Conservation (phyloP, 2,888 invertebrate species). For the Nemurella pictetii region DNA sequence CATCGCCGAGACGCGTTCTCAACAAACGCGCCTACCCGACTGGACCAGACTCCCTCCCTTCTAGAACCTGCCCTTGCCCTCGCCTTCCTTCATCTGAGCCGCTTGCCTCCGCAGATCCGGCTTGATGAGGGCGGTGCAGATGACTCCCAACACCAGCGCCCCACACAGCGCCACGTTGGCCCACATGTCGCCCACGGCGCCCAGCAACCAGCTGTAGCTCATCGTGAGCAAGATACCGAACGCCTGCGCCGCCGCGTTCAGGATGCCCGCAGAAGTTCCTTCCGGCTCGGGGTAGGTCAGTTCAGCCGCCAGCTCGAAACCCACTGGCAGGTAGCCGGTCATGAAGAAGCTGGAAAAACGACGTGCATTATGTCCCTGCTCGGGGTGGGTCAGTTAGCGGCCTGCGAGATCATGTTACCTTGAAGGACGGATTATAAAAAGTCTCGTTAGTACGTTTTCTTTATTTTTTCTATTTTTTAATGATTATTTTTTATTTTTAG, state of each 20-base stretch:
- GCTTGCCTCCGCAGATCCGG: slow-evolving; percentile 82
- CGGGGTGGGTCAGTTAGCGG: no score
- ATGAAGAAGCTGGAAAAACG: slow-evolving; percentile 91
- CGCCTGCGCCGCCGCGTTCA: slow-evolving; percentile 87
- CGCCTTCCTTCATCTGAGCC: slow-evolving; percentile 52
- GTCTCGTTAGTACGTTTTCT: no score
- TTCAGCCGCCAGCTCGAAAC: slow-evolving; percentile 97
- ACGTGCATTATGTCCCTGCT: no score
- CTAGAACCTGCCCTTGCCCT: slow-evolving; percentile 2
- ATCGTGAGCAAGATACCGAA: slow-evolving; percentile 83
- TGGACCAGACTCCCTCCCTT: neutral
- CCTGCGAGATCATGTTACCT: no score
- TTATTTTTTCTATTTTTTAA: no score
- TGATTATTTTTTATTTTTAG: neutral
- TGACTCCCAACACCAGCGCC: slow-evolving; percentile 75
- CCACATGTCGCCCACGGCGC: slow-evolving; percentile 60
- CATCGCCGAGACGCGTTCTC: neutral
- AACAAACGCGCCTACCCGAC: neutral
- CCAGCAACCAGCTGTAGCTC: slow-evolving; percentile 55
- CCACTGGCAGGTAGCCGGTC: slow-evolving; percentile 98
- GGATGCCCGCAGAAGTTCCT: slow-evolving; percentile 92
- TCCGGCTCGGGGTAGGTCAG: slow-evolving; percentile 97
- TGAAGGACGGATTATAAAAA: no score
- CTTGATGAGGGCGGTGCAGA: slow-evolving; percentile 74
- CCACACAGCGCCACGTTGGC: slow-evolving; percentile 80